Evolutionary conservation across 2,888 invertebrate species (phyloP), one percentile per base, ranked within the genome.

Genomic region (Ligdia adustata): DNA sequence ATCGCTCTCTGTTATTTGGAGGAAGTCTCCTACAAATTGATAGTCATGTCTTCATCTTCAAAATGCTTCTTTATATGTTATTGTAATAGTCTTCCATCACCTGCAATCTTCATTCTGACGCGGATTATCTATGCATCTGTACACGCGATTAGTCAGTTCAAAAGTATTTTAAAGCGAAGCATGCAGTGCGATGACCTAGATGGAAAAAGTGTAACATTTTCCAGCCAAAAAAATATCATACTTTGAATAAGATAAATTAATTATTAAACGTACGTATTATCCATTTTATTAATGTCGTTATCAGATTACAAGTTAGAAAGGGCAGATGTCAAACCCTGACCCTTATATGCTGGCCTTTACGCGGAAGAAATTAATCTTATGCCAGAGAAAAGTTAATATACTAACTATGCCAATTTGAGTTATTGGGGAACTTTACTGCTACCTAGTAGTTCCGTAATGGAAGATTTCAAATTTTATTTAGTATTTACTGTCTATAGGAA

Each of bases 351-450:
- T 85, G 86, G 86, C 85, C 86, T 83, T 75, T 67, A 74, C 75
- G 70, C 84, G 87, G 88, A 88, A 87, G 86, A 79, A 75, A 79
- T 82, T 82, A 85, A 85, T 88, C 83, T 83, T 67, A 71, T 65
- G 62, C 62, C 62, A 59, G 64, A 56, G 28, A 33, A 69, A 62
- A 64, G 60, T 63, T 64, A 70, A 68, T 61, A 57, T 54, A 51
- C 49, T 50, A 69, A 64, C 60, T 60, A 64, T 38, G 47, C 55
- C 43, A 42, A 34, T 24, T 45, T 49, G 32, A 38, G 4, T 38
- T 38, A 57, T 53, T 41, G 34, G 34, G 43, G 41, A 51, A 52
- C 27, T 37, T 41, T 41, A 32, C 16, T 6, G 6, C 7, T 22
- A 7, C 7, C 7, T 22, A 38, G 22, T 43, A 44, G 44, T 37